phyloP scores from a whole-genome alignment of 1,140 invertebrate genomes.

The Lutraria rhynchaena region DNA sequence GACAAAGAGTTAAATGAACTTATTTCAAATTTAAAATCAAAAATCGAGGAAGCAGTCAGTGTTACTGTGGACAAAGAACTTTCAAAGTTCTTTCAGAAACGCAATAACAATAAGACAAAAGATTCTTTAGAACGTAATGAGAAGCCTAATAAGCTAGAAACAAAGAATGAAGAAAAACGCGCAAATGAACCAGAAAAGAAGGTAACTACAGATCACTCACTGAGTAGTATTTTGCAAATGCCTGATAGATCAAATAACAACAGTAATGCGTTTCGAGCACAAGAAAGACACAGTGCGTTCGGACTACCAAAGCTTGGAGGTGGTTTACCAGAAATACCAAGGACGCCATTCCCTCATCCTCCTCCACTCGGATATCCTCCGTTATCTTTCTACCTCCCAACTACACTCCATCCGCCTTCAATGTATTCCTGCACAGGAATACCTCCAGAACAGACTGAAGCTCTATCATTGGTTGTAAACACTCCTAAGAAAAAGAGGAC shows the following conservation, averaged over 20 bases:
- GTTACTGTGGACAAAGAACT: conserved; percentile 83
- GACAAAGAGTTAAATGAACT: conserved; percentile 91
- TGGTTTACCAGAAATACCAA: conserved; percentile 60
- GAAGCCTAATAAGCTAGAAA: conserved; percentile 48
- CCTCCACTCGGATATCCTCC: conserved; percentile 72
- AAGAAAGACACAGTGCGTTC: conserved; percentile 76
- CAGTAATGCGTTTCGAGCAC: conserved; percentile 43
- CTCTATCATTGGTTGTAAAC: conserved; percentile 93
- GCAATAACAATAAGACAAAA: conserved; percentile 47
- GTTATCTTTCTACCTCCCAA: conserved; percentile 73
- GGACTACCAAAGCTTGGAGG: conserved; percentile 65
- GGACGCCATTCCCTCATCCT: conserved; percentile 63
- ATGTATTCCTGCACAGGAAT: conserved; percentile 86
- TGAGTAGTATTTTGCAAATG: conserved; percentile 46
- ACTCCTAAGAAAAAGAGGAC: conserved; percentile 96
- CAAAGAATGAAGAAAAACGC: conserved; percentile 55
- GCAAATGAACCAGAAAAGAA: conserved; percentile 54
- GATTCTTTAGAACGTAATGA: conserved; percentile 10
- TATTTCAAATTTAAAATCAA: conserved; percentile 88
- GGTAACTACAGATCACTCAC: conserved; percentile 56
- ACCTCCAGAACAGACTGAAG: conserved; percentile 93
- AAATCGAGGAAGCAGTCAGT: conserved; percentile 88
- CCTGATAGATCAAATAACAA: conserved; percentile 41
- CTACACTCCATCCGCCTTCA: conserved; percentile 85
- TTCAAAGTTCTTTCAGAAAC: conserved; percentile 61